Percentiles rank a stretch among this genome's conserved stretches.
Evolutionary conservation across 2,797 vertebrate genomes (phyloP).

Genomic region (Luscinia megarhynchos): DNA sequence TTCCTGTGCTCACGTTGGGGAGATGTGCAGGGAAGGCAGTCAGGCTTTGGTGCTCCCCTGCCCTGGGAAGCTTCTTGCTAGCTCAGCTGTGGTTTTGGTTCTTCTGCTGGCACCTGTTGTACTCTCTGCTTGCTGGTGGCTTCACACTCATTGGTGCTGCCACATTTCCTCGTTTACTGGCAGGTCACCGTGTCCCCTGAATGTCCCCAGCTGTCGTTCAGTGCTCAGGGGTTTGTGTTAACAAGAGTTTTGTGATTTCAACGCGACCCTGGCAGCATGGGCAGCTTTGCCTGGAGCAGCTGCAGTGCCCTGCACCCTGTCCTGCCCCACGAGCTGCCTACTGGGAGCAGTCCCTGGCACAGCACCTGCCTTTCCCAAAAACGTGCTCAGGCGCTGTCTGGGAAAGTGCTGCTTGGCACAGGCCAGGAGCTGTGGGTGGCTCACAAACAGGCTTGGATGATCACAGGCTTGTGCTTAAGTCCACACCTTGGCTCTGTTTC

Average conservation of each 20-base stretch:
- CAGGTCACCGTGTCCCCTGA: not conserved
- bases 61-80: not conserved
- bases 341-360: not conserved
- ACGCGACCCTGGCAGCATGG: fast-evolving
- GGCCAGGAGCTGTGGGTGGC: not conserved
- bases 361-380: not conserved
- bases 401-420: constrained; percentile 25
- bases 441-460: constrained; percentile 31
- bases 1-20: fast-evolving
- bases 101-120: not conserved
- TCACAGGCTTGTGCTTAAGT: constrained; percentile 4
- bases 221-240: not conserved
- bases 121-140: not conserved
- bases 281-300: not conserved
- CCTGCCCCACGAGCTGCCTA: not conserved
- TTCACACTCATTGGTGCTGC: not conserved
- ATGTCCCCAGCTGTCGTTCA: not conserved
- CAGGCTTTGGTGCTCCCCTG: not conserved
- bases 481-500: constrained; percentile 37
- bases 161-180: not conserved
- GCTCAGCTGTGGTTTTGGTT: not conserved
- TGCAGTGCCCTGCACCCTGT: not conserved
- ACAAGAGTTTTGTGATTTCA: not conserved
- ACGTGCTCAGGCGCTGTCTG: not conserved
- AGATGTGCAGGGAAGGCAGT: not conserved